These are phyloP conservation scores for Elymnias hypermnestra DNA, from an alignment of 1,140 invertebrate species.

Conservation along the genomic window DNA sequence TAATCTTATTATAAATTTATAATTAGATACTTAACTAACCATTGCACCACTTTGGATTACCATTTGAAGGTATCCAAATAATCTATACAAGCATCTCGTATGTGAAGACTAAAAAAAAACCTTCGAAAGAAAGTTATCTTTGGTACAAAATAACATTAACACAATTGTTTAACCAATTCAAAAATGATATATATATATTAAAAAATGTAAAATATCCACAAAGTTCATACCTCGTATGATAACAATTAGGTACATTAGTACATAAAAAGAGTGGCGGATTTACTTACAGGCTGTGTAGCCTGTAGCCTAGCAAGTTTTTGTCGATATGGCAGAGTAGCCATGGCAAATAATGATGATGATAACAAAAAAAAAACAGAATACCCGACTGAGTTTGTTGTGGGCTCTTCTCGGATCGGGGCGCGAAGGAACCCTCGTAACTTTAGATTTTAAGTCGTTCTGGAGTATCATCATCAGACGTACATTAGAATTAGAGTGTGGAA, in stretches of 20 bases:
- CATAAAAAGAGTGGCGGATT: too few species aligned
- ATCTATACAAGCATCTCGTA: slow-evolving; percentile 45
- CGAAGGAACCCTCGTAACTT: too few species aligned
- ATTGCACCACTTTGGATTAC: slow-evolving; percentile 62
- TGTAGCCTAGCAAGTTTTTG: too few species aligned
- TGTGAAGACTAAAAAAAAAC: slow-evolving; percentile 36
- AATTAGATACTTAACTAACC: slow-evolving; percentile 53
- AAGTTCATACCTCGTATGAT: slow-evolving; percentile 75
- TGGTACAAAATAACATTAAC: slow-evolving; percentile 67
- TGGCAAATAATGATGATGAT: too few species aligned
- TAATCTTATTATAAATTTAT: slow-evolving; percentile 35
- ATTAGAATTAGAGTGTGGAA: too few species aligned
- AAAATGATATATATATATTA: slow-evolving; percentile 39
- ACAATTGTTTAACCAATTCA: slow-evolving; percentile 48
- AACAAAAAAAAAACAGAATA: too few species aligned
- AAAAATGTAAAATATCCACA: slow-evolving; percentile 41
- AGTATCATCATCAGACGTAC: too few species aligned
- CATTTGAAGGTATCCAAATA: slow-evolving; percentile 43
- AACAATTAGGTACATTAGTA: slow-evolving; percentile 63
- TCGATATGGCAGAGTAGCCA: too few species aligned
- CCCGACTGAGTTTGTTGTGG: too few species aligned
- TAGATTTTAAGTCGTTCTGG: too few species aligned
- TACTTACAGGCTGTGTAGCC: too few species aligned
- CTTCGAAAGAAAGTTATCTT: slow-evolving; percentile 62
- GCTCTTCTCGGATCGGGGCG: too few species aligned